Evolutionary conservation across 2,888 invertebrate genomes (phyloP).

Genomic region (Augochlorella aurata): DNA sequence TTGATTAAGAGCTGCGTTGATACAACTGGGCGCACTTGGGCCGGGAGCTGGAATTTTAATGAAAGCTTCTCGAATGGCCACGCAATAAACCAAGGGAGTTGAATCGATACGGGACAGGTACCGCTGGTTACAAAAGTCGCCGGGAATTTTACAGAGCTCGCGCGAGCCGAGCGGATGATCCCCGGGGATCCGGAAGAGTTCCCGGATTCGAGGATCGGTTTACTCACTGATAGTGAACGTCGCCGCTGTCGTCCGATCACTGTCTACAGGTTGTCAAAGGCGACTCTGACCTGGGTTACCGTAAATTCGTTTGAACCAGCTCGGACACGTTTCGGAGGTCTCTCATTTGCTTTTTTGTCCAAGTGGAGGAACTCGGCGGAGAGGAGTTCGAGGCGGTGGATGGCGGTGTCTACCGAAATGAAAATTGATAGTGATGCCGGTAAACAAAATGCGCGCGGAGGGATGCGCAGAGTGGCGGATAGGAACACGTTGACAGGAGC

Average conservation of each 20-base stretch:
- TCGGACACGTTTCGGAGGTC: neutral
- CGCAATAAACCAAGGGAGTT: conserved; percentile 2
- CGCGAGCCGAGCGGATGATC: no score
- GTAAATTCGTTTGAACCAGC: neutral
- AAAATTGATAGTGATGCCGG: conserved; percentile 30
- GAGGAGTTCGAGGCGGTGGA: neutral
- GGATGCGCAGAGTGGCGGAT: conserved; percentile 47
- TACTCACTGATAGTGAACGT: neutral
- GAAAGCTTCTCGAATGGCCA: conserved; percentile 2
- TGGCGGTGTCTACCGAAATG: conserved; percentile 25
- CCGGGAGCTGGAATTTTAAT: neutral
- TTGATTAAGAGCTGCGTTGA: neutral
- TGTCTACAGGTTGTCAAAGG: conserved; percentile 1
- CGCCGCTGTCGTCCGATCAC: conserved; percentile 32
- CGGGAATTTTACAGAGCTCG: neutral
- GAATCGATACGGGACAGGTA: conserved; percentile 16
- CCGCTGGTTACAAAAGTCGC: conserved; percentile 4
- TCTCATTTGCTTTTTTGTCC: neutral
- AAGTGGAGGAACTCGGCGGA: neutral
- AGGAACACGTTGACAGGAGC: conserved; percentile 21
- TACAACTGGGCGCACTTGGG: no score
- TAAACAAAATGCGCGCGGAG: conserved; percentile 58
- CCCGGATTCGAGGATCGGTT: neutral
- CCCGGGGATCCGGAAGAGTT: no score
- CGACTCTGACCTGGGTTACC: neutral